Evolutionary conservation across 2,797 vertebrate species (phyloP).

Genomic region (Esox masquinongy): DNA sequence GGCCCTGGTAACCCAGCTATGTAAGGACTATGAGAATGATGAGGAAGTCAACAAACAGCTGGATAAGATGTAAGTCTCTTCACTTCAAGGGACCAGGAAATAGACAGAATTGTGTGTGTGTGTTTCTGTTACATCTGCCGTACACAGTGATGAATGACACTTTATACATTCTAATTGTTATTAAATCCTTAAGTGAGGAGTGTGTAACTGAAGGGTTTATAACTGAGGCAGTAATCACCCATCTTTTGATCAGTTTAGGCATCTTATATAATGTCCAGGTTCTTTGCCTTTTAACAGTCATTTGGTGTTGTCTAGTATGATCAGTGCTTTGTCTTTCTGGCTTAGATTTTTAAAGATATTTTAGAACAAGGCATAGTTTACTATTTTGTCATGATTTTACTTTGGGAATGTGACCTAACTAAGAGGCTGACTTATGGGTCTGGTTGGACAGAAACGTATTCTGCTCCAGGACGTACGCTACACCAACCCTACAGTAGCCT

Average conservation of each 20-base stretch:
- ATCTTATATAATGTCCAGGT: background rate
- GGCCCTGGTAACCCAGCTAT: slow-evolving; percentile 95
- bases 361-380: too few relatives aligned
- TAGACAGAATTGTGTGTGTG: background rate
- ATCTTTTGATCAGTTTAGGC: slow-evolving; percentile 22
- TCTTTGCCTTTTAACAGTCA: slow-evolving; percentile 11
- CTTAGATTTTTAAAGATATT: background rate
- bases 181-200: background rate
- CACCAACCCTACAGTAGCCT: background rate
- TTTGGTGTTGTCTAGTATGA: background rate
- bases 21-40: slow-evolving; percentile 98
- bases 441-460: slow-evolving; percentile 50
- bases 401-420: slow-evolving; percentile 2
- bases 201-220: background rate
- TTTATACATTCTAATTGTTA: background rate
- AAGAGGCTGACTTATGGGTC: background rate
- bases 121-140: background rate
- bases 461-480: slow-evolving; percentile 10
- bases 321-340: background rate
- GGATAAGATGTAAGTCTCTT: slow-evolving; percentile 91
- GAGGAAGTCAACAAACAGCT: slow-evolving; percentile 99
- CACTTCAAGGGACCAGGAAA: background rate
- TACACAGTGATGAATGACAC: too few relatives aligned
- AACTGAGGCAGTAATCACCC: slow-evolving; percentile 21
- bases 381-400: background rate